Evolutionary conservation across 2,888 invertebrate species (phyloP).

Genomic region (Latrodectus elegans): DNA sequence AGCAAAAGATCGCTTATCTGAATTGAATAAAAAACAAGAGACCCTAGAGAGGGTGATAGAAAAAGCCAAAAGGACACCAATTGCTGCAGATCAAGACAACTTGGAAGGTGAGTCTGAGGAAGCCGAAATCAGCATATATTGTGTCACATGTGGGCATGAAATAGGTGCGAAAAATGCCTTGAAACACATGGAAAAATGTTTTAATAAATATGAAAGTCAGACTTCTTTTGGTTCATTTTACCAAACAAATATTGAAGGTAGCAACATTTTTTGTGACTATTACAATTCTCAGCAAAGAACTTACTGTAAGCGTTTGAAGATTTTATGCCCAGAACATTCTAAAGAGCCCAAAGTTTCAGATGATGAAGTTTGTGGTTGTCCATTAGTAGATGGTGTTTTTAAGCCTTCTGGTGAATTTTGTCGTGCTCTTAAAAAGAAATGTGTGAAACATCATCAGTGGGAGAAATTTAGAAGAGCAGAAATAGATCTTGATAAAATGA

Average conservation of each 20-base stretch:
- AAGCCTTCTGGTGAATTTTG: slow-evolving; percentile 91
- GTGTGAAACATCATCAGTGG: slow-evolving; percentile 94
- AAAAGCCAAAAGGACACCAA: slow-evolving; percentile 83
- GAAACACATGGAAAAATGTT: slow-evolving; percentile 98
- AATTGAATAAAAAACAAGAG: slow-evolving; percentile 84
- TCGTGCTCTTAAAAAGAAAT: slow-evolving; percentile 89
- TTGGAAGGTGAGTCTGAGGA: slow-evolving; percentile 76
- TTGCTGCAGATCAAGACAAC: slow-evolving; percentile 68
- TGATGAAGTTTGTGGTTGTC: slow-evolving; percentile 90
- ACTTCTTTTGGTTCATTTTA: slow-evolving; percentile 96
- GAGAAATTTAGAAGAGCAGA: slow-evolving; percentile 94
- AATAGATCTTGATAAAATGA: slow-evolving; percentile 89
- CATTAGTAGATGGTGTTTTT: slow-evolving; percentile 89
- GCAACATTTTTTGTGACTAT: slow-evolving; percentile 98
- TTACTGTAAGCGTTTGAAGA: slow-evolving; percentile 92
- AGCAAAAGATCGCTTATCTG: slow-evolving; percentile 76
- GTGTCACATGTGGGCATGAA: slow-evolving; percentile 97
- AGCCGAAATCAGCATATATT: slow-evolving; percentile 87
- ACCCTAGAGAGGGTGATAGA: slow-evolving; percentile 88
- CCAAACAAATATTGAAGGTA: slow-evolving; percentile 94
- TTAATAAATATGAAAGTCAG: slow-evolving; percentile 97
- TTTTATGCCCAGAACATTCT: slow-evolving; percentile 97
- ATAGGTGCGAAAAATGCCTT: slow-evolving; percentile 92
- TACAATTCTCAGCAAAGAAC: slow-evolving; percentile 91
- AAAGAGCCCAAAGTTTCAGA: slow-evolving; percentile 77